Conservation (phyloP, 2,113 vertebrate species). For the Lagenorhynchus albirostris region DNA sequence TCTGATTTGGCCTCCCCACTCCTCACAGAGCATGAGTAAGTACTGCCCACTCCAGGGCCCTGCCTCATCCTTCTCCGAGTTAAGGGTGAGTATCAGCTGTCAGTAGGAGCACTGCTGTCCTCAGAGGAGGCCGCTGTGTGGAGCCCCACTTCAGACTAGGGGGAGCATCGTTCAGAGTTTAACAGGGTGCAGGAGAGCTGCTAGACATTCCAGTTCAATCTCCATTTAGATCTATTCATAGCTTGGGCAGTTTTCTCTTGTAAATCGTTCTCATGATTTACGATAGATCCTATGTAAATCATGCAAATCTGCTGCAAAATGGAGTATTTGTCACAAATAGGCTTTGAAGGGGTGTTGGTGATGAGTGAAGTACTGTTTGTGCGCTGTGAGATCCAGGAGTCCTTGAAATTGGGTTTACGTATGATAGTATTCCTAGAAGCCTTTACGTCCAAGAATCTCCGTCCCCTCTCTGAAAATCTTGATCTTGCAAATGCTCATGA, state of each 20-base stretch:
- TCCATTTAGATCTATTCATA: slow-evolving; percentile 43
- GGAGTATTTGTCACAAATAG: no score
- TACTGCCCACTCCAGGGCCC: not conserved
- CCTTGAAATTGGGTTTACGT: slow-evolving; percentile 15
- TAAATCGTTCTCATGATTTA: not conserved
- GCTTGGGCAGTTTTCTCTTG: slow-evolving; percentile 24
- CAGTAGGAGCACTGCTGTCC: not conserved
- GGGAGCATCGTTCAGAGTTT: not conserved
- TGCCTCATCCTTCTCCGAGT: not conserved
- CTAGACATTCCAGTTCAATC: slow-evolving; percentile 2
- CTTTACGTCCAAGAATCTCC: not conserved
- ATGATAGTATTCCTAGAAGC: not conserved
- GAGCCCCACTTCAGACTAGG: not conserved
- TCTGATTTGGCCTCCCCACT: not conserved
- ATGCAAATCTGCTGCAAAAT: slow-evolving; percentile 45
- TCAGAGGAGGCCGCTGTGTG: not conserved
- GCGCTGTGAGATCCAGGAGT: not conserved
- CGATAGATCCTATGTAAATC: slow-evolving; percentile 22
- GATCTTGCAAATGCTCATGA: not conserved
- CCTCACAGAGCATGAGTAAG: not conserved
- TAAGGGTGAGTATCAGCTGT: not conserved
- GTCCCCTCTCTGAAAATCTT: not conserved
- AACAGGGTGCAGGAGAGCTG: not conserved
- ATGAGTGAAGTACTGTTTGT: slow-evolving; percentile 19
- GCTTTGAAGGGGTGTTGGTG: slow-evolving; percentile 27